A percentile compares a stretch with the other conserved stretches of the same genome.
Conservation (phyloP, 2,888 invertebrate genomes). For the Epiperipatus broadwayi region DNA sequence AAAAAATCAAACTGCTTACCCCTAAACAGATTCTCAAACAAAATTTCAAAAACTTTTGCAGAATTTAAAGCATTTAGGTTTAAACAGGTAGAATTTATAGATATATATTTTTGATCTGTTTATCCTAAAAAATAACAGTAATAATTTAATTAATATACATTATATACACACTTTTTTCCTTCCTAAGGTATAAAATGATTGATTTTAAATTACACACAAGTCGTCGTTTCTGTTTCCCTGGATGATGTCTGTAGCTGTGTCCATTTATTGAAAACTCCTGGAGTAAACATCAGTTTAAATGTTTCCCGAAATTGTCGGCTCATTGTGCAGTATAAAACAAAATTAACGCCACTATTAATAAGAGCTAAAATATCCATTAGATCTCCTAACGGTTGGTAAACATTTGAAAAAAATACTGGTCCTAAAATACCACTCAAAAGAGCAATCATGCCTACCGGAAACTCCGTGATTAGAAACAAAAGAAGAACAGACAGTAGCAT, state of each 20-base stretch:
- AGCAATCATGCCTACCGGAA: conserved; percentile 64
- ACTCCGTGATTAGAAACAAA: conserved; percentile 67
- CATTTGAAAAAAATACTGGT: conserved; percentile 39
- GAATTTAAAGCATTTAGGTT: no score
- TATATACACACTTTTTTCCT: no score
- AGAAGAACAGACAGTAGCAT: conserved; percentile 74
- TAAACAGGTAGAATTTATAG: no score
- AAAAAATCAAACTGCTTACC: no score
- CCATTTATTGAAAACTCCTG: conserved; percentile 41
- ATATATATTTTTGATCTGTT: no score
- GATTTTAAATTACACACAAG: no score
- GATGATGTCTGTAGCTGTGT: no score
- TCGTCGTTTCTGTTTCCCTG: conserved; percentile 17
- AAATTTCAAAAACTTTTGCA: no score
- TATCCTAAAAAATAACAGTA: no score
- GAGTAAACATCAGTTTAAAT: conserved; percentile 42
- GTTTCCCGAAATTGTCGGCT: conserved; percentile 63
- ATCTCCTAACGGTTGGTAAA: conserved; percentile 44
- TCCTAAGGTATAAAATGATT: no score
- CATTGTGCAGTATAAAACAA: conserved; percentile 82
- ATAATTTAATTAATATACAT: no score
- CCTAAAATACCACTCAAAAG: conserved; percentile 57
- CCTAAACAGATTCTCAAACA: no score
- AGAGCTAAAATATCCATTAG: conserved; percentile 74
- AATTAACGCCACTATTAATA: conserved; percentile 76